Conservation (phyloP, 2,888 invertebrate species). For the Drosophila neotestacea region DNA sequence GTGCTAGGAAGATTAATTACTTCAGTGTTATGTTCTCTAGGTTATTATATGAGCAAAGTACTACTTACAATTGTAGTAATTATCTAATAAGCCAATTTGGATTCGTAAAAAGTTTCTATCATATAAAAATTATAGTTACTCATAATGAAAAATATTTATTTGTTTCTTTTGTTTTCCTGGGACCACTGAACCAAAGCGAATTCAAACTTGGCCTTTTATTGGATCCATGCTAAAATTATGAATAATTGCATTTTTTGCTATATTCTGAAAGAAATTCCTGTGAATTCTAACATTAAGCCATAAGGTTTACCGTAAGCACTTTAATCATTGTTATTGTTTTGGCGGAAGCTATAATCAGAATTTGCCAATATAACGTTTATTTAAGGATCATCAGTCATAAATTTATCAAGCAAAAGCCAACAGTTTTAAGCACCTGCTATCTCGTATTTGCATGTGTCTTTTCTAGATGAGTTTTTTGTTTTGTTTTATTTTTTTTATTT, state of each 20-base stretch:
- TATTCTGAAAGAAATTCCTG: neutral
- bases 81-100: neutral
- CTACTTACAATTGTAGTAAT: neutral
- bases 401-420: slow-evolving; percentile 24
- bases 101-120: too few relatives aligned
- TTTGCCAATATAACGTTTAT: slow-evolving; percentile 5
- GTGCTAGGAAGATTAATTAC: neutral
- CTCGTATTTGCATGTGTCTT: slow-evolving; percentile 20
- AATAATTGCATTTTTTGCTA: too few relatives aligned
- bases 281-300: neutral
- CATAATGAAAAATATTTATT: too few relatives aligned
- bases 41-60: neutral
- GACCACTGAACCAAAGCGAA: too few relatives aligned
- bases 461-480: slow-evolving; percentile 2
- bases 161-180: too few relatives aligned
- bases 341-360: neutral
- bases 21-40: neutral
- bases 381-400: slow-evolving; percentile 18
- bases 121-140: too few relatives aligned
- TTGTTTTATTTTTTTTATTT: slow-evolving; percentile 29
- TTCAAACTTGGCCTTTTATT: too few relatives aligned
- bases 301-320: neutral
- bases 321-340: neutral
- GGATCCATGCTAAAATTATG: too few relatives aligned
- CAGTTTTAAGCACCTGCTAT: slow-evolving; percentile 28